Conservation (phyloP, 2,888 invertebrate species). For the Mesoligia furuncula region DNA sequence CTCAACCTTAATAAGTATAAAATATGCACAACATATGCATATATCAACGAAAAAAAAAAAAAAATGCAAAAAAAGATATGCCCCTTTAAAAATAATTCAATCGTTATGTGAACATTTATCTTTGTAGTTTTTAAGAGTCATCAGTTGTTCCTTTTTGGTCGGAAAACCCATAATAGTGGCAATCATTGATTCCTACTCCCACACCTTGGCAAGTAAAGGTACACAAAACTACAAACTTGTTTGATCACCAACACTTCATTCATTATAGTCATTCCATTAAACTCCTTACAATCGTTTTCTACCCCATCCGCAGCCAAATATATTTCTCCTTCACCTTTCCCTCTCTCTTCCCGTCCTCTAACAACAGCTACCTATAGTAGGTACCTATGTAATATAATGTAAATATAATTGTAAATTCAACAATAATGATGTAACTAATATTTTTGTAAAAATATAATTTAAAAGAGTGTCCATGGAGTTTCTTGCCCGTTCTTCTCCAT, state of each 20-base stretch:
- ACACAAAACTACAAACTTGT: background rate
- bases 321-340: conserved; percentile 9
- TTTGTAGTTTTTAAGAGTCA: background rate
- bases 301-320: background rate
- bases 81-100: background rate
- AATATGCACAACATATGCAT: background rate
- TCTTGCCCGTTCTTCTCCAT: no score
- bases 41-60: no score
- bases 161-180: background rate
- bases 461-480: no score
- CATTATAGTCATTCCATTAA: background rate
- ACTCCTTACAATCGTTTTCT: background rate
- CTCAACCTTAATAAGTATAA: background rate
- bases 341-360: background rate
- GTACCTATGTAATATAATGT: no score
- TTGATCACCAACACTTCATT: background rate
- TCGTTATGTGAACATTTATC: background rate
- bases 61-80: no score
- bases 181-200: background rate
- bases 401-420: no score
- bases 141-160: background rate
- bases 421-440: no score
- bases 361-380: background rate
- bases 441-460: no score
- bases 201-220: background rate